These are phyloP conservation scores for Octomys mimax DNA, from an alignment of 2,797 vertebrate genomes.

Conservation along the genomic window DNA sequence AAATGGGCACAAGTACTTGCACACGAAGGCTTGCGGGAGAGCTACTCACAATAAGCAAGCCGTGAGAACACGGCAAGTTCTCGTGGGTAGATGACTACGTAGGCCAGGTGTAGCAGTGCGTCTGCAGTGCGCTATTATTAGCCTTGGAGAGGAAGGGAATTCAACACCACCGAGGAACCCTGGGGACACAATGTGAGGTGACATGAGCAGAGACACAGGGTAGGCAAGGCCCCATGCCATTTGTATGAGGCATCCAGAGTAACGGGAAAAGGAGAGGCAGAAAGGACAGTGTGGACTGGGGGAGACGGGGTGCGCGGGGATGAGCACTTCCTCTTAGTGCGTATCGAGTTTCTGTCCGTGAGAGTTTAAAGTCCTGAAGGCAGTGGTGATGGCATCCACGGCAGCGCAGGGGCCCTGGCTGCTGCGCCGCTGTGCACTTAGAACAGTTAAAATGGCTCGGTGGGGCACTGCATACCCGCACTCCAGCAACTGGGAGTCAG, in stretches of 20 bases:
- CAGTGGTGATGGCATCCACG: background rate
- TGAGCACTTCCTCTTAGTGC: too few species aligned
- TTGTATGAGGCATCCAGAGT: background rate
- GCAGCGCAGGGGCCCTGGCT: too few species aligned
- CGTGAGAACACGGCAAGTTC: background rate
- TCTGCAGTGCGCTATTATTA: background rate
- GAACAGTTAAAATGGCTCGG: background rate
- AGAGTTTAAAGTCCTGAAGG: background rate
- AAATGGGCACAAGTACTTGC: background rate
- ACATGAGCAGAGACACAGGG: too few species aligned
- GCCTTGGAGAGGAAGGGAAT: background rate
- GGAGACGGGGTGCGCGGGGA: background rate
- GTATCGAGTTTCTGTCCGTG: background rate
- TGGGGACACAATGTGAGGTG: rapidly evolving
- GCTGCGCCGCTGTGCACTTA: background rate
- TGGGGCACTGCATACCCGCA: background rate
- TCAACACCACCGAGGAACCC: background rate
- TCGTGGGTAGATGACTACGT: rapidly evolving
- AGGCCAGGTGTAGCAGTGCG: rapidly evolving
- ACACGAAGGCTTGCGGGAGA: background rate
- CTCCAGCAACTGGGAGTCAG: background rate
- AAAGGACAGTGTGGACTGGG: background rate
- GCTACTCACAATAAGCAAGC: too few species aligned
- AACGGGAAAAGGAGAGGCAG: background rate
- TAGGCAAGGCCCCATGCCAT: background rate